Evolutionary conservation across 1,140 invertebrate genomes (phyloP).

Genomic region (Macrotrachela quadricornifera): DNA sequence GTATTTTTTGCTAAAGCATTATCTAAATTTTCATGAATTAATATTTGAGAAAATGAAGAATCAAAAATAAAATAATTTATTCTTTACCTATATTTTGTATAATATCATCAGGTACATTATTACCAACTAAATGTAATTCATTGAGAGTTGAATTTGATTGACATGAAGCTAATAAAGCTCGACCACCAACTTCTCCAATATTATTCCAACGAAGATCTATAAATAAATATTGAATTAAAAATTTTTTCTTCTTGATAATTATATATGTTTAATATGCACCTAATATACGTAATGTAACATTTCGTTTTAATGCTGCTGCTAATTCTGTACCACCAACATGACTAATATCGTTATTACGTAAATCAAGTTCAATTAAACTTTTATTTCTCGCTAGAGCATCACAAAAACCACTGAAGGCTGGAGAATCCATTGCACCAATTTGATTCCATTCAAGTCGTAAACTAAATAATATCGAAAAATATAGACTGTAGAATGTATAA

Average conservation of each 20-base stretch:
- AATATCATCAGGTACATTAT: slow-evolving; percentile 26
- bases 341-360: slow-evolving; percentile 30
- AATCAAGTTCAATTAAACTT: slow-evolving; percentile 19
- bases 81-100: not conserved
- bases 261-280: slow-evolving; percentile 11
- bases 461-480: slow-evolving; percentile 12
- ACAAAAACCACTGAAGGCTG: slow-evolving; percentile 25
- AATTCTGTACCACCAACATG: slow-evolving; percentile 24
- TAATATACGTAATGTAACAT: slow-evolving; percentile 18
- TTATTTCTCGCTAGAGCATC: slow-evolving; percentile 22
- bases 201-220: slow-evolving; percentile 30
- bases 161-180: slow-evolving; percentile 22
- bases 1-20: too few species aligned
- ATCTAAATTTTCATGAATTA: too few species aligned
- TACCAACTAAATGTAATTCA: slow-evolving; percentile 24
- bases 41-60: too few species aligned
- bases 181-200: slow-evolving; percentile 23
- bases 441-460: slow-evolving; percentile 29
- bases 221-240: slow-evolving; percentile 2
- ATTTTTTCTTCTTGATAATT: too few species aligned
- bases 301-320: slow-evolving; percentile 19
- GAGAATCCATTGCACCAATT: slow-evolving; percentile 22
- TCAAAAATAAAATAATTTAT: too few species aligned
- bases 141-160: slow-evolving; percentile 22
- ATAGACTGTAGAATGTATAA: too few species aligned